A percentile compares a stretch with the other conserved stretches of the same genome.
Evolutionary conservation across 2,797 vertebrate genomes (phyloP).

Genomic region (Nannoperca australis): DNA sequence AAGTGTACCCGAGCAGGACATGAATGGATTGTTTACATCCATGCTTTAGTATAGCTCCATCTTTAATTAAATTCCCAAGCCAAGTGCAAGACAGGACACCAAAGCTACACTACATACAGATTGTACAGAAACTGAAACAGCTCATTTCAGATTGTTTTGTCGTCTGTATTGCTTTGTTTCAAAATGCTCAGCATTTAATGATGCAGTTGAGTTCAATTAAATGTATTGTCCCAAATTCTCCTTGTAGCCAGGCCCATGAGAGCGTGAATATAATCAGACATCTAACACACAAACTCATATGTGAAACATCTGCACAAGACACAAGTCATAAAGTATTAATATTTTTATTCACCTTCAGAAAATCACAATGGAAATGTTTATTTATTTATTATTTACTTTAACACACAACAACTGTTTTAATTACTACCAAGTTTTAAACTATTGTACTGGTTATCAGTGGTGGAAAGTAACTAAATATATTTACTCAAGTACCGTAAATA

Average conservation of each 20-base stretch:
- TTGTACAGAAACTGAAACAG: background rate
- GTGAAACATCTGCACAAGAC: background rate
- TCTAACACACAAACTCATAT: background rate
- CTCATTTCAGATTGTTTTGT: background rate
- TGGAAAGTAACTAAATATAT: too few relatives aligned
- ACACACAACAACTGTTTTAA: background rate
- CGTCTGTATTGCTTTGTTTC: background rate
- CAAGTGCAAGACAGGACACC: background rate
- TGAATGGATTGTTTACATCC: slow-evolving; percentile 13
- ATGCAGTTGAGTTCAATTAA: background rate
- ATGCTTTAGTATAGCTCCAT: background rate
- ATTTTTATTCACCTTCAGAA: background rate
- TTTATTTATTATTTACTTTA: background rate
- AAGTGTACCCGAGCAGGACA: background rate
- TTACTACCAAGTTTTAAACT: background rate
- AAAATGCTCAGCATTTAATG: background rate
- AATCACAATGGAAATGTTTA: background rate
- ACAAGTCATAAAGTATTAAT: background rate
- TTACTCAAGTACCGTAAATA: too few relatives aligned
- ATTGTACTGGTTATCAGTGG: background rate
- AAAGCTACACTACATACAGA: background rate
- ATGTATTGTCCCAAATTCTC: background rate
- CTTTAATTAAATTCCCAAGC: slow-evolving; percentile 22
- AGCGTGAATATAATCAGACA: background rate
- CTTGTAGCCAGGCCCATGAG: background rate